Conservation (phyloP, 2,113 vertebrate species). For the Emberiza fucata region DNA sequence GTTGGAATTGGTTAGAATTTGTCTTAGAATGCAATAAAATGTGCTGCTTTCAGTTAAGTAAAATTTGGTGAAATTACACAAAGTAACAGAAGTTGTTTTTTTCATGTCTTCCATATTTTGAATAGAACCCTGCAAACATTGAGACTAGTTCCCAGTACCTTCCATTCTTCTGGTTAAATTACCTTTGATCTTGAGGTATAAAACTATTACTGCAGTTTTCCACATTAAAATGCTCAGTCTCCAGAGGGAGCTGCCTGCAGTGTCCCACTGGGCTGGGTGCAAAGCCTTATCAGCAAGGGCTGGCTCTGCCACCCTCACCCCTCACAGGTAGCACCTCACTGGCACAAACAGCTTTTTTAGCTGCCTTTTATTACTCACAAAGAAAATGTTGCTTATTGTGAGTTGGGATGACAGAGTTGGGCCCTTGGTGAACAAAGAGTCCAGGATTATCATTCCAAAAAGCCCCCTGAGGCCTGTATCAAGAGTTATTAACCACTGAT, state of each 20-base stretch:
- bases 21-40: neutral
- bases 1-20: neutral
- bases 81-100: neutral
- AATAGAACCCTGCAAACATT: neutral
- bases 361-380: neutral
- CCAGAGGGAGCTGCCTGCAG: neutral
- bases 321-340: neutral
- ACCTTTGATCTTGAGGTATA: neutral
- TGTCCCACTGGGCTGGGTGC: neutral
- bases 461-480: constrained; percentile 25
- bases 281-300: neutral
- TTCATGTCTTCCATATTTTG: neutral
- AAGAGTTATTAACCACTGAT: constrained; percentile 54
- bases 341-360: neutral
- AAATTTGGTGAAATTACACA: neutral
- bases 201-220: neutral
- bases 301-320: neutral
- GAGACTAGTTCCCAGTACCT: neutral
- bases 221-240: neutral
- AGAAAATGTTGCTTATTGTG: neutral
- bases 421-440: constrained; percentile 39
- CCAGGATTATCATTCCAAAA: constrained; percentile 46
- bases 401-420: constrained; percentile 22
- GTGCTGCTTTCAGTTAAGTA: neutral
- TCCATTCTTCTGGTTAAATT: neutral